Base-by-base conservation (phyloP, 2,797 vertebrate genomes). In the Eurystomus glaucurus region DNA sequence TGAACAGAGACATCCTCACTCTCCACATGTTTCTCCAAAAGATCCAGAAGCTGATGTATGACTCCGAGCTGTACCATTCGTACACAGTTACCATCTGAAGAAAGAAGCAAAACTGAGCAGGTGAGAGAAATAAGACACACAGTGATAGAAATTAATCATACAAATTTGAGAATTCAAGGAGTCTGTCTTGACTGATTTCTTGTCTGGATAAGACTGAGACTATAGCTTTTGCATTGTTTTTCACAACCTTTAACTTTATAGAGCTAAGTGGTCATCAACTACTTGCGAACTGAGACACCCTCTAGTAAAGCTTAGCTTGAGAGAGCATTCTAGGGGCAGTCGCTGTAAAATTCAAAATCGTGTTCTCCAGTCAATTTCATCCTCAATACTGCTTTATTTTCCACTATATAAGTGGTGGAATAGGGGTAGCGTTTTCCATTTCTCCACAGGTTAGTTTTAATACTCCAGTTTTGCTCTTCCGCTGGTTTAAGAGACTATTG, bases 21-120 rank as follows among this genome's bases (percentile, higher is more conserved):
- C 21, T 98, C 98, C 1, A 99, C 98, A 0, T 99, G 99, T 25
- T 98, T 98, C 96, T 99, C 99, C 97, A 99, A 57, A 85, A 99
- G 93, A 52, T 99, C 98, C 69, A 99, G 98, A 81, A 99, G 99
- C 96, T 99, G 98, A 88, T 99, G 98, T 16, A 99, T 98, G 80
- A 99, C 98, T 3, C 99, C 99, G 5, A 99, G 97, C 85, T 99
- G 98, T 86, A 99, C 97, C 99, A 99, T 99, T 82, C 98, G 98
- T 88, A 98, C 96, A 64, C 99, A 99, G 98, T 99, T 99, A 85
- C 98, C 98, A 51, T 99, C 99, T 99, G 77, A 35, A 69, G 77
- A 79, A 83, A 69, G 57, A 75, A 26, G 33, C 52, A 60, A 55
- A 64, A 20, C 20, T 25, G 25, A 37, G 35, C 37, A 77, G 23